Conservation (phyloP, 2,888 invertebrate species). For the Amblyjoppa proteus region DNA sequence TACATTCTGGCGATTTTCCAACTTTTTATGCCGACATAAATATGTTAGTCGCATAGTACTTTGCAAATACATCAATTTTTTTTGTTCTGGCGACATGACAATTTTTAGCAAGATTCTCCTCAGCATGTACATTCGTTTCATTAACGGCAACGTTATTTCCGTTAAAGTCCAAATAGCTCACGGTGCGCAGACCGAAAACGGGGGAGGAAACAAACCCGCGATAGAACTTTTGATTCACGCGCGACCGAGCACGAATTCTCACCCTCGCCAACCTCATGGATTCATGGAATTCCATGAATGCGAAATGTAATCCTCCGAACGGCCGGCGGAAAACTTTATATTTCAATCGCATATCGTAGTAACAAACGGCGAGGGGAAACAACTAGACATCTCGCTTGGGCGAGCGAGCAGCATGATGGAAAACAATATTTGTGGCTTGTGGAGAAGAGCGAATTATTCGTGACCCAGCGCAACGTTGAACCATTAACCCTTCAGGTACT, state of each 20-base stretch:
- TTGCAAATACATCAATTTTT: background rate
- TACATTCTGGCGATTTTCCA: too few relatives aligned
- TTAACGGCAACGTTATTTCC: conserved; percentile 29
- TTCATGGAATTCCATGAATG: conserved; percentile 80
- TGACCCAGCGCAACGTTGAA: conserved; percentile 5
- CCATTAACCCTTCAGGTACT: background rate
- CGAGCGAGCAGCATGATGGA: conserved; percentile 38
- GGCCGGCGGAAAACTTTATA: conserved; percentile 73
- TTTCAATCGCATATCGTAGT: conserved; percentile 75
- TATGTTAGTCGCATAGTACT: too few relatives aligned
- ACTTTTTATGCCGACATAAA: too few relatives aligned
- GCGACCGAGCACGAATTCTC: conserved; percentile 65
- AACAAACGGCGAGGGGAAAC: conserved; percentile 70
- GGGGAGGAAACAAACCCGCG: conserved; percentile 31
- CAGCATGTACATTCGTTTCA: conserved; percentile 9
- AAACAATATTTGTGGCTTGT: conserved; percentile 60
- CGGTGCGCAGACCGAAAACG: background rate
- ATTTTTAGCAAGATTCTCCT: background rate
- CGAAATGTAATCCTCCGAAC: conserved; percentile 79
- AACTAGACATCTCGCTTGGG: background rate
- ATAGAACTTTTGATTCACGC: conserved; percentile 80
- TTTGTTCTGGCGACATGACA: background rate
- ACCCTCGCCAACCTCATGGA: conserved; percentile 16
- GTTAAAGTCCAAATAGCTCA: conserved; percentile 25
- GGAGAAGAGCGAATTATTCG: conserved; percentile 32